Evolutionary conservation across 2,888 invertebrate species (phyloP).

Genomic region (Drosophila niveifrons): DNA sequence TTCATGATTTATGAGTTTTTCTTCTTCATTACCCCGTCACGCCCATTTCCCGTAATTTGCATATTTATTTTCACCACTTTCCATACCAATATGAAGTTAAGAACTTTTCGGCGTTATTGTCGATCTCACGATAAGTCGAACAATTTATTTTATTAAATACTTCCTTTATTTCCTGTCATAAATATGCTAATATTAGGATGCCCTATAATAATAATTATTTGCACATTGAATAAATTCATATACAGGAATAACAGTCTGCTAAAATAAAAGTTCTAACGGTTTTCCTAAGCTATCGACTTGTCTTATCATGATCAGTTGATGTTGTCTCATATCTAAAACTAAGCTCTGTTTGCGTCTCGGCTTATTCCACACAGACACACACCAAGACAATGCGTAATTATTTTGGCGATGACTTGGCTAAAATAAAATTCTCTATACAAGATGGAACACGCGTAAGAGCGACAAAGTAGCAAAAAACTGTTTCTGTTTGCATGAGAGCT

Average conservation of each 20-base stretch:
- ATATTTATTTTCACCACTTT: constrained; percentile 45
- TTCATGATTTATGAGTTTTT: constrained; percentile 51
- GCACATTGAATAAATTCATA: not conserved
- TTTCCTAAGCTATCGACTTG: not conserved
- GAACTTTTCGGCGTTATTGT: not conserved
- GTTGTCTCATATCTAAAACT: not conserved
- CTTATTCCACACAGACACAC: constrained; percentile 6
- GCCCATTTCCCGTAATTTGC: constrained; percentile 50
- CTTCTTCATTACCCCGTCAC: constrained; percentile 20
- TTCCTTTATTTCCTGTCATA: not conserved
- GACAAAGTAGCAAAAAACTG: constrained; percentile 34
- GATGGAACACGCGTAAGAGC: constrained; percentile 52
- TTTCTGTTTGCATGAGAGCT: constrained; percentile 23
- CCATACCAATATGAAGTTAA: constrained; percentile 13
- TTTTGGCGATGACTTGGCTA: constrained; percentile 49
- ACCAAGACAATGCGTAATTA: constrained; percentile 19
- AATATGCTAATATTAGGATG: not conserved
- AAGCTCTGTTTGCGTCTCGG: not conserved
- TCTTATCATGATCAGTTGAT: not conserved
- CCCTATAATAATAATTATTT: not conserved
- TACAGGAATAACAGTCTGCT: no score
- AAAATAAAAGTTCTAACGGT: not conserved
- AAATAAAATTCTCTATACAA: constrained; percentile 40
- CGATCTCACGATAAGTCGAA: not conserved
- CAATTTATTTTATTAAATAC: no score